Conservation (phyloP, 2,888 invertebrate species). For the Ophion ventricosus region DNA sequence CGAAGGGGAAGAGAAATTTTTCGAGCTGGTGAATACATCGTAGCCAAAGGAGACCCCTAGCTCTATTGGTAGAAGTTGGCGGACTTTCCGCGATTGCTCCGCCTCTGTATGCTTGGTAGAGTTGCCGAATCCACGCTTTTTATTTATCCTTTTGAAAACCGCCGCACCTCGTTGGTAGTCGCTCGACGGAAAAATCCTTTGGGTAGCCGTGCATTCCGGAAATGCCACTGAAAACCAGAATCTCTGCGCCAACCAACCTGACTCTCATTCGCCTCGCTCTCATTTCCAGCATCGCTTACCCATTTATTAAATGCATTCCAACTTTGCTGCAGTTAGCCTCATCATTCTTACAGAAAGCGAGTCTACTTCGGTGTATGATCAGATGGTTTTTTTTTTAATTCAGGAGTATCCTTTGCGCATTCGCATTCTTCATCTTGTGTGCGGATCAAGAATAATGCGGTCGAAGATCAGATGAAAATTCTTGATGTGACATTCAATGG, state of each 20-base stretch:
- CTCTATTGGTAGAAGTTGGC: slow-evolving; percentile 43
- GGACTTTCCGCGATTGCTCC: slow-evolving; percentile 45
- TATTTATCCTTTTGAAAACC: slow-evolving; percentile 73
- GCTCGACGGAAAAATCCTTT: slow-evolving; percentile 70
- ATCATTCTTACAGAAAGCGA: slow-evolving; percentile 3
- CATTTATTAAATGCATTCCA: slow-evolving; percentile 44
- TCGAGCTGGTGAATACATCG: slow-evolving; percentile 44
- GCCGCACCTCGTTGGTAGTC: slow-evolving; percentile 60
- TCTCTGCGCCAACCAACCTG: slow-evolving; percentile 63
- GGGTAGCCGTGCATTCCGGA: slow-evolving; percentile 67
- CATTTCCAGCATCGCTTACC: slow-evolving; percentile 50
- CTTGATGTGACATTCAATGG: no score
- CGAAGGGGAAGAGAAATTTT: slow-evolving; percentile 40
- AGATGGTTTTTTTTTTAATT: background rate
- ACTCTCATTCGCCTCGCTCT: slow-evolving; percentile 51
- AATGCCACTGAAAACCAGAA: slow-evolving; percentile 67
- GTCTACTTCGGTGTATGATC: slow-evolving; percentile 3
- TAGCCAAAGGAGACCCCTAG: slow-evolving; percentile 55
- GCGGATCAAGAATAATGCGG: no score
- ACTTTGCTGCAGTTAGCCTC: background rate
- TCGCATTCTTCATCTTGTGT: background rate
- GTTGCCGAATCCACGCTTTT: slow-evolving; percentile 75
- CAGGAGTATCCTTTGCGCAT: background rate
- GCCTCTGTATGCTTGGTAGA: slow-evolving; percentile 49
- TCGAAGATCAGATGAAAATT: no score